These are phyloP conservation scores for Orchesella cincta DNA, from an alignment of 1,140 invertebrate genomes.

Conservation along the genomic window DNA sequence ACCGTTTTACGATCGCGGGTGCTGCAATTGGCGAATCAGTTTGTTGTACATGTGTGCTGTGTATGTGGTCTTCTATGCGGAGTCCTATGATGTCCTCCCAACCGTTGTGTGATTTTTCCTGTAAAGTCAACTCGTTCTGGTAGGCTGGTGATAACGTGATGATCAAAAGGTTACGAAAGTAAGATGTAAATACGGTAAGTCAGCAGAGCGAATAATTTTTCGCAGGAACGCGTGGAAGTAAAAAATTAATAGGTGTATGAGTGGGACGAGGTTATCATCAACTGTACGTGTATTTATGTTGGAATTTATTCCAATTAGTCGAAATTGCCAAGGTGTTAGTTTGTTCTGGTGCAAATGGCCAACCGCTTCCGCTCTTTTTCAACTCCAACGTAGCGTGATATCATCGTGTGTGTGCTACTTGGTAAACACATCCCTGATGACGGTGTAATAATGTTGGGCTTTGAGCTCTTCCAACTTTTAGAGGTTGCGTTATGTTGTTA, in stretches of 20 bases:
- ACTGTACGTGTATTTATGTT: not conserved
- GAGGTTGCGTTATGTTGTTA: too few species aligned
- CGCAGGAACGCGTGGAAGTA: not conserved
- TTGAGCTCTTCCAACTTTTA: too few species aligned
- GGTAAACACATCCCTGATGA: not conserved
- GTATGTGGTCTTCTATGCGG: too few species aligned
- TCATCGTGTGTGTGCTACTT: not conserved
- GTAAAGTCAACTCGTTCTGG: not conserved
- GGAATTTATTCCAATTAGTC: not conserved
- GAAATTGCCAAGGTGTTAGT: not conserved
- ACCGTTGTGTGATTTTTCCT: not conserved
- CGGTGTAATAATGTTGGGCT: too few species aligned
- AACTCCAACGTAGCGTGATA: not conserved
- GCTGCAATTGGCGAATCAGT: not conserved
- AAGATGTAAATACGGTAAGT: not conserved
- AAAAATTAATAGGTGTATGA: not conserved
- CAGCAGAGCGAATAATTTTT: not conserved
- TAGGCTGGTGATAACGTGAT: not conserved
- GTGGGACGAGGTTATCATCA: not conserved
- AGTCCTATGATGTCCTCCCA: not conserved
- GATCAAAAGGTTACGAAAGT: not conserved
- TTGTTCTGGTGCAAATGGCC: constrained; percentile 34
- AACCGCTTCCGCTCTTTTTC: constrained; percentile 39
- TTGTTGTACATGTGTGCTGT: not conserved
- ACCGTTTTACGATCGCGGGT: not conserved